A percentile compares a stretch with the other conserved stretches of the same genome.
Evolutionary conservation across 1,140 invertebrate genomes (phyloP).

Genomic region (Pollicipes pollicipes): DNA sequence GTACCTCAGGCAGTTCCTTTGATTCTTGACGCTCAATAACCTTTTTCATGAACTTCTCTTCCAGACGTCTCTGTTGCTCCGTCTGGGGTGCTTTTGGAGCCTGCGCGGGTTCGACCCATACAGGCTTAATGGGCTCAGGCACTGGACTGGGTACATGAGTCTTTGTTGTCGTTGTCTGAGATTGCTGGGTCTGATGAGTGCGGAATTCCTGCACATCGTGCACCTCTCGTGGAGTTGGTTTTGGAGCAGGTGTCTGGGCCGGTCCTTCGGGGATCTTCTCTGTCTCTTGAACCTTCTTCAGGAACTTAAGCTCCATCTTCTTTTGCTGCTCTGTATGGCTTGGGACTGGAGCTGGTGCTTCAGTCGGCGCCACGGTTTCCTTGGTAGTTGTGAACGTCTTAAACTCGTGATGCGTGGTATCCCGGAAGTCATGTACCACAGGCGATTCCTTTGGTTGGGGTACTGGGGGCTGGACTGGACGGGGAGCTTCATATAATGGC

Average conservation of each 20-base stretch:
- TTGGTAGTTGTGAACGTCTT: too few relatives aligned
- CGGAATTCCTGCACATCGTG: too few relatives aligned
- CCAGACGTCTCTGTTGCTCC: background rate
- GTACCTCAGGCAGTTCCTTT: background rate
- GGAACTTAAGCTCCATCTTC: too few relatives aligned
- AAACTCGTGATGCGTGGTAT: background rate
- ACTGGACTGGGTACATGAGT: too few relatives aligned
- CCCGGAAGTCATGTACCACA: background rate
- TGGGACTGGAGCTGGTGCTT: too few relatives aligned
- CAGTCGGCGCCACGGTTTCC: too few relatives aligned
- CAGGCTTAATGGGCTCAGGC: background rate
- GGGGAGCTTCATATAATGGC: background rate
- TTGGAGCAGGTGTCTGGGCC: too few relatives aligned
- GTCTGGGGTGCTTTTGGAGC: background rate
- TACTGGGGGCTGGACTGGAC: background rate
- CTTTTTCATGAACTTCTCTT: background rate
- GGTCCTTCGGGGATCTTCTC: too few relatives aligned
- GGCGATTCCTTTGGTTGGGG: background rate
- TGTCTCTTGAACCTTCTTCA: too few relatives aligned
- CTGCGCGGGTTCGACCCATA: background rate
- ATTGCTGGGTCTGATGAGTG: too few relatives aligned
- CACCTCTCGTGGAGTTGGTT: too few relatives aligned
- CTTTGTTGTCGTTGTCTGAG: background rate
- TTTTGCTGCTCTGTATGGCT: too few relatives aligned
- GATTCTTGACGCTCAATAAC: background rate